Evolutionary conservation across 2,113 vertebrate species (phyloP), one percentile per base, ranked within the genome.

Genomic region (Illadopsis cleaveri): DNA sequence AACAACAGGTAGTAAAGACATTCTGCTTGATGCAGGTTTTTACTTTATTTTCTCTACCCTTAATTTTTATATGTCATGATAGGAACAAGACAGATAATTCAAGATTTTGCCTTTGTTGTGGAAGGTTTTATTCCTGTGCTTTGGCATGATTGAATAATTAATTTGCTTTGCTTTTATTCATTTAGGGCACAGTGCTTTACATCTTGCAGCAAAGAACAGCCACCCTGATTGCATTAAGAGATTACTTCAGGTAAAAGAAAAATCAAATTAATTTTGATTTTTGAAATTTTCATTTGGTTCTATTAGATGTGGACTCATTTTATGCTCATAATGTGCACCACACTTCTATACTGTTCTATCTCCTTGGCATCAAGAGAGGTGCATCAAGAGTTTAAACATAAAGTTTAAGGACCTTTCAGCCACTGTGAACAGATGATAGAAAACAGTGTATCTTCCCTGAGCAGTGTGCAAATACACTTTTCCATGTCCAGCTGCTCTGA

Each of bases 191-290:
- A 99, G 96, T 57, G 99, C 99, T 89, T 98, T 99, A 96, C 99
- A 99, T 90, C 98, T 99, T 30, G 99, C 99, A 93, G 98, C 98
- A 95, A 99, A 98, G 98, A 98, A 99, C 96, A 98, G 98, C 94
- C 99, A 99, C 51, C 88, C 95, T 1, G 99, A 99, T 33, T 99
- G 99, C 88, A 76, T 99, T 97, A 99, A 95, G 93, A 99, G 98
- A 64, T 98, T 99, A 40, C 98, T 99, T 81, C 99, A 99, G 99
- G 99, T 99, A 98, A 98, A 90, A 40, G 22, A 83, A 81, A 90
- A 87, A 64, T 15, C 24, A 69, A 80, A n/a, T 35, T 28, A 3
- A 23, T 61, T 61, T 60, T 91, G 1, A 10, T 51, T 78, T 76
- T 54, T 48, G 2, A 72, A n/a, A 11, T 57, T 75, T 78, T 47